Evolutionary conservation across 2,888 invertebrate genomes (phyloP).

Genomic region (Drosophila mulleri): DNA sequence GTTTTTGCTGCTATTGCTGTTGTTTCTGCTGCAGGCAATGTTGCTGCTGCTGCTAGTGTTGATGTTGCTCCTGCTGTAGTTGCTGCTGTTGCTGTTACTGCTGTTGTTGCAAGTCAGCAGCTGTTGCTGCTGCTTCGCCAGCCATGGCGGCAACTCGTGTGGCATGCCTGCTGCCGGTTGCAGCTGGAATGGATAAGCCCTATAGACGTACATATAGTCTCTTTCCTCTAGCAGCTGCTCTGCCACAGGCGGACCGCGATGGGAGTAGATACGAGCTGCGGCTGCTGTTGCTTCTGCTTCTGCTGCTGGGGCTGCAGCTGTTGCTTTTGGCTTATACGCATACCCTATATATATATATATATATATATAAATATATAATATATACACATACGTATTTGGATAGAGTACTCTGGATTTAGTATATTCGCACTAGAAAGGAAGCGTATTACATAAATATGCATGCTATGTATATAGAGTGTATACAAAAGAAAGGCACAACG

Average conservation of each 20-base stretch:
- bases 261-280: too few relatives aligned
- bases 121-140: background rate
- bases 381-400: too few relatives aligned
- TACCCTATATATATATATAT: background rate
- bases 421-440: background rate
- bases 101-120: background rate
- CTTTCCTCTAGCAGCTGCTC: background rate
- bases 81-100: background rate
- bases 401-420: background rate
- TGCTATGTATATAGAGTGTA: background rate
- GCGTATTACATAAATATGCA: background rate
- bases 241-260: background rate
- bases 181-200: too few relatives aligned
- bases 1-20: too few relatives aligned
- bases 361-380: too few relatives aligned
- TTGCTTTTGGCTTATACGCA: background rate
- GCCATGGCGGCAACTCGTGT: background rate
- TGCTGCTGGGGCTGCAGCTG: too few relatives aligned
- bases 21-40: too few relatives aligned
- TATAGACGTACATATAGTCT: too few relatives aligned
- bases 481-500: background rate
- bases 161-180: background rate
- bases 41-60: too few relatives aligned
- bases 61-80: background rate
- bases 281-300: background rate